Conservation (phyloP, 2,113 vertebrate species). For the Plestiodon gilberti region DNA sequence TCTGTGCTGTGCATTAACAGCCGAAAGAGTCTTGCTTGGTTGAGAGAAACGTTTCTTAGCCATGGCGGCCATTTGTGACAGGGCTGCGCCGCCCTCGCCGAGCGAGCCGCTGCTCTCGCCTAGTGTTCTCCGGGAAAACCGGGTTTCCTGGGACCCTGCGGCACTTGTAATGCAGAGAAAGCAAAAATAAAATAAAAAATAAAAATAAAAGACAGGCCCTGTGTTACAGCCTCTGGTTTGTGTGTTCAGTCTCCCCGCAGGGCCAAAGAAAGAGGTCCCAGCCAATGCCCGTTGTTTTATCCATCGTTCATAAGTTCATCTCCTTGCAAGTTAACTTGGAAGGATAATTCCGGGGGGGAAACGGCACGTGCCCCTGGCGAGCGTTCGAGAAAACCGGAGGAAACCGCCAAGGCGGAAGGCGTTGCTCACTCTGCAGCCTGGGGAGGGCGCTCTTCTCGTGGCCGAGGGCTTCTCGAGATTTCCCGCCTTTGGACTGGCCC, state of each 20-base stretch:
- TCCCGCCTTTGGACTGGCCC: neutral
- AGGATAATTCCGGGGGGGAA: neutral
- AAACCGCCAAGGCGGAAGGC: neutral
- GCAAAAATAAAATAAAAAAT: neutral
- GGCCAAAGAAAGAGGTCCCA: neutral
- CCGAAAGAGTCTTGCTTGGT: neutral
- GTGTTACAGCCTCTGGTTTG: neutral
- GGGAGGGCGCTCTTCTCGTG: neutral
- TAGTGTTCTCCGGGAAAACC: neutral
- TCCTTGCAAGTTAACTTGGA: neutral
- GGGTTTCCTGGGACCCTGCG: too few species aligned
- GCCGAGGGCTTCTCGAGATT: neutral
- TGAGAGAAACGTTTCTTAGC: neutral
- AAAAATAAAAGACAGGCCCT: neutral
- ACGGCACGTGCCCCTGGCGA: neutral
- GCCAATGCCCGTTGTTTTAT: neutral
- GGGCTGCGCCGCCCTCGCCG: neutral
- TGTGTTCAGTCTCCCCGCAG: neutral
- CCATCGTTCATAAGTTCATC: neutral
- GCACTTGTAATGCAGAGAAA: neutral
- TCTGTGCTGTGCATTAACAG: slow-evolving; percentile 1
- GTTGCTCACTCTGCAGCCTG: neutral
- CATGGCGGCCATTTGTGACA: too few species aligned
- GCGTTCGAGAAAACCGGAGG: neutral
- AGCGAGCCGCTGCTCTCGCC: too few species aligned